Evolutionary conservation across 23 tunicate genomes (phyloP).

Genomic region (Halocynthia aurantium): DNA sequence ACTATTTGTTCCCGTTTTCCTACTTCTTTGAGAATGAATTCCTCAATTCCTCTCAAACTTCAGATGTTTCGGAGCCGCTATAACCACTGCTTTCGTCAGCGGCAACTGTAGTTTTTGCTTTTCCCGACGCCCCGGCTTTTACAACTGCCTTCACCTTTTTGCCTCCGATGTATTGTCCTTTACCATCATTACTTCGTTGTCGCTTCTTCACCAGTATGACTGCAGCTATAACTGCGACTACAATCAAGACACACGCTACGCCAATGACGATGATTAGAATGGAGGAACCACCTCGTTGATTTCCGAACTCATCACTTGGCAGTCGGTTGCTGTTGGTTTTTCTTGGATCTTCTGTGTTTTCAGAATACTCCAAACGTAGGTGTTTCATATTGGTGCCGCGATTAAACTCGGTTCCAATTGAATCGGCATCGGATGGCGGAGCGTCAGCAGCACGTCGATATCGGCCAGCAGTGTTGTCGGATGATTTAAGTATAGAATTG

Average conservation of each 20-base stretch:
- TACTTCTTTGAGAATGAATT: no score
- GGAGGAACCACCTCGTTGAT: not conserved
- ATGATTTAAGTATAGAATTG: slow-evolving; percentile 32
- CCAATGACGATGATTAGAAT: slow-evolving; percentile 29
- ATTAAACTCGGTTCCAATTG: slow-evolving; percentile 51
- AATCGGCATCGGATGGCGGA: slow-evolving; percentile 23
- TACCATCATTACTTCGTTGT: slow-evolving; percentile 9
- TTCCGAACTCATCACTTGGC: not conserved
- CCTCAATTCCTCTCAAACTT: slow-evolving; percentile 33
- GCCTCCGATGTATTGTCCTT: slow-evolving; percentile 56
- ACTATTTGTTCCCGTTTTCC: no score
- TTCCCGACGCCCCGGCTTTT: slow-evolving; percentile 41
- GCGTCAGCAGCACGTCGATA: slow-evolving; percentile 13
- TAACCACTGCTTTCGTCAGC: slow-evolving; percentile 53
- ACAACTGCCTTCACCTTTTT: slow-evolving; percentile 34
- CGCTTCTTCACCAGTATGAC: slow-evolving; percentile 12
- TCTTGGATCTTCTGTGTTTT: not conserved
- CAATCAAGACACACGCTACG: slow-evolving; percentile 28
- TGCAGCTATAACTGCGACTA: slow-evolving; percentile 16
- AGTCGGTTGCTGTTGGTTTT: not conserved
- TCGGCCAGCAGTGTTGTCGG: not conserved
- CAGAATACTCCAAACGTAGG: not conserved
- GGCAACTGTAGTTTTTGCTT: slow-evolving; percentile 2
- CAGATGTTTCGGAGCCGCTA: slow-evolving; percentile 76
- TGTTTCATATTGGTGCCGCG: slow-evolving; percentile 87